Evolutionary conservation across 2,888 invertebrate genomes (phyloP), one percentile per base, ranked within the genome.

Genomic region (Tyria jacobaeae): DNA sequence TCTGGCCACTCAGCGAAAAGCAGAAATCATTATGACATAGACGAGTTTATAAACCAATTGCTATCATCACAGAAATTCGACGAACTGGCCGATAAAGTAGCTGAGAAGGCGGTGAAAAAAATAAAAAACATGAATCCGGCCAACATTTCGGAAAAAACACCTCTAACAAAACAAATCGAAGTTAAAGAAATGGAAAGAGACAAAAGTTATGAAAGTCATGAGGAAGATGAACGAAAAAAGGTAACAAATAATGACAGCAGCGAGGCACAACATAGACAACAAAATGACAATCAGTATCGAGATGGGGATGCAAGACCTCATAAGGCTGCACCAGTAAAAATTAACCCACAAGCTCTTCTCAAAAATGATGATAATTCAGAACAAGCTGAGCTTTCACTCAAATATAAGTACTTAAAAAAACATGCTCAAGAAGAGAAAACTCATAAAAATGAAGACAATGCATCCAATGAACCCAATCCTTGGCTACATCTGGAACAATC

Each of bases 61-160:
- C 34, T 74, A 0, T 39, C 62, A 1, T 75, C 73, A 1, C 51
- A 44, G 7, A 68, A 62, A 54, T 73, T 75, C 48, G 68, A 66
- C 4, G 65, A 67, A 37, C 50, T 74, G 0, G 60, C 66, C 1
- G 74, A 74, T 1, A 63, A 51, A 47, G 24, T 74, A 0, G 68
- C 74, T 6, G 68, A 73, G 1, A 76, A 70, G 37, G 66, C 73
- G 0, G 71, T 51, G 0, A 47, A 31, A 1, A 70, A 34, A 48
- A 59, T 76, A 2, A 53, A 37, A 37, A 17, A 7, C 10, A 2
- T 64, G 0, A 14, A 9, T 17, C n/a, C 27, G 6, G 15, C 1
- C 9, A 27, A 27, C 27, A 12, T 14, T 17, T 14, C 4, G 17
- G 41, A 41, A 0, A 24, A 56, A 35, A 47, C 7, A 34, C 14